Percentiles rank a stretch among this genome's conserved stretches.
Evolutionary conservation across 2,113 vertebrate species (phyloP).

Genomic region (Physeter macrocephalus): DNA sequence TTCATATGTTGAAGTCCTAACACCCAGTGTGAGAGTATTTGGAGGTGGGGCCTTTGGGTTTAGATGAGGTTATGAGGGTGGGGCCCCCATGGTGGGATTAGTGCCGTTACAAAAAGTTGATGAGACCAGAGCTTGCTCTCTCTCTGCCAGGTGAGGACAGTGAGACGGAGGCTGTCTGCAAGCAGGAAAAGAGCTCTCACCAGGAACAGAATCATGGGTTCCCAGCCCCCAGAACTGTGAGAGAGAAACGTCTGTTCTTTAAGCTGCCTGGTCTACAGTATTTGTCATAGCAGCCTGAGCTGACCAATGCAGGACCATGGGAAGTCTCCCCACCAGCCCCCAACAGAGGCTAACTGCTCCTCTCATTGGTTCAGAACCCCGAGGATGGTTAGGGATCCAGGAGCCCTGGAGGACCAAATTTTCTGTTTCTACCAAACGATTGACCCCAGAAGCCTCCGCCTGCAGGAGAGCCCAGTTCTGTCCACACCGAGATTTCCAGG

Average conservation of each 20-base stretch:
- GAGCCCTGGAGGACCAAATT: neutral
- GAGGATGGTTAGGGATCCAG: neutral
- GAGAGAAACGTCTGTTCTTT: accelerated
- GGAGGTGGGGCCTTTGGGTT: neutral
- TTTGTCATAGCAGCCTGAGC: too few relatives aligned
- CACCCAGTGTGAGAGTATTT: too few relatives aligned
- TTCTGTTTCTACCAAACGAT: neutral
- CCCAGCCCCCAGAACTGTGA: neutral
- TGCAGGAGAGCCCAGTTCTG: neutral
- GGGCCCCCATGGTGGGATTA: neutral
- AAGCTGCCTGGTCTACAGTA: neutral
- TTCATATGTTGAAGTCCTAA: neutral
- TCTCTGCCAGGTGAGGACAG: neutral
- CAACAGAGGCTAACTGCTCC: neutral
- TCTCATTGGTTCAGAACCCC: neutral
- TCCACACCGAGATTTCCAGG: neutral
- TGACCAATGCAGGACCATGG: accelerated
- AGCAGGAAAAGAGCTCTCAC: neutral
- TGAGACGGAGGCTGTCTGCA: neutral
- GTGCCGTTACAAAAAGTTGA: neutral
- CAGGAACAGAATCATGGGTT: neutral
- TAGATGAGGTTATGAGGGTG: neutral
- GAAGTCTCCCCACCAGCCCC: neutral
- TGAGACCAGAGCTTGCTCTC: too few relatives aligned
- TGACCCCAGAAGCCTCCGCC: neutral